Conservation (phyloP, 2,888 invertebrate species). For the Trypoxylon attenuatum region DNA sequence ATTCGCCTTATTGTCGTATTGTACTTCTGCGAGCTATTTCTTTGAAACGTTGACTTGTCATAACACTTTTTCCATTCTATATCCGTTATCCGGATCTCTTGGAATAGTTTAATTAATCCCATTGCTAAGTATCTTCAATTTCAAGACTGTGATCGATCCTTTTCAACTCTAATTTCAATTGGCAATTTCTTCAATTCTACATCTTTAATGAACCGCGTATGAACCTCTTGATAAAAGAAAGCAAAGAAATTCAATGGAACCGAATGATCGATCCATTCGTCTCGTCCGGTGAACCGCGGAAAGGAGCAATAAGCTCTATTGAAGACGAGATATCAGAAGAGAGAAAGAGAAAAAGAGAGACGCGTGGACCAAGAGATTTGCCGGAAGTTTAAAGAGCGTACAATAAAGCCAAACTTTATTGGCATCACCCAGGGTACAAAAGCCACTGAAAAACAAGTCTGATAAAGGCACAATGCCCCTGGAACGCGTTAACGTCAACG, state of each 20-base stretch:
- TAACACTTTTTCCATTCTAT: background rate
- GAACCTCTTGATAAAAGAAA: too few species aligned
- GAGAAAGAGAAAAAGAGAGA: constrained; percentile 6
- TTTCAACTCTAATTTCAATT: too few species aligned
- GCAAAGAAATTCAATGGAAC: too few species aligned
- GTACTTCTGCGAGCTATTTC: too few species aligned
- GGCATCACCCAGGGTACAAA: constrained; percentile 15
- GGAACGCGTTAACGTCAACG: constrained; percentile 24
- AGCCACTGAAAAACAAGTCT: constrained; percentile 24
- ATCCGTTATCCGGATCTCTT: background rate
- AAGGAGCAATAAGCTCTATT: background rate
- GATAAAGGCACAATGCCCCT: constrained; percentile 16
- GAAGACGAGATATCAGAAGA: background rate
- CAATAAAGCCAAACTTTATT: constrained; percentile 32
- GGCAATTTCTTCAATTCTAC: too few species aligned
- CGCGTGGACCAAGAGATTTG: constrained; percentile 25
- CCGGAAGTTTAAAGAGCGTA: constrained; percentile 45
- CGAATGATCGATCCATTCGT: too few species aligned
- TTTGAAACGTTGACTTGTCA: too few species aligned
- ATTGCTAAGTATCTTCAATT: too few species aligned
- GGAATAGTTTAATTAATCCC: background rate
- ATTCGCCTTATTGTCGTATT: too few species aligned
- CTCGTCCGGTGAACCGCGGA: background rate
- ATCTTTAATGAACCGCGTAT: too few species aligned
- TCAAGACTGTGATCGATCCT: too few species aligned